Evolutionary conservation across 2,888 invertebrate species (phyloP), one percentile per base, ranked within the genome.

Genomic region (Xestobium rufovillosum): DNA sequence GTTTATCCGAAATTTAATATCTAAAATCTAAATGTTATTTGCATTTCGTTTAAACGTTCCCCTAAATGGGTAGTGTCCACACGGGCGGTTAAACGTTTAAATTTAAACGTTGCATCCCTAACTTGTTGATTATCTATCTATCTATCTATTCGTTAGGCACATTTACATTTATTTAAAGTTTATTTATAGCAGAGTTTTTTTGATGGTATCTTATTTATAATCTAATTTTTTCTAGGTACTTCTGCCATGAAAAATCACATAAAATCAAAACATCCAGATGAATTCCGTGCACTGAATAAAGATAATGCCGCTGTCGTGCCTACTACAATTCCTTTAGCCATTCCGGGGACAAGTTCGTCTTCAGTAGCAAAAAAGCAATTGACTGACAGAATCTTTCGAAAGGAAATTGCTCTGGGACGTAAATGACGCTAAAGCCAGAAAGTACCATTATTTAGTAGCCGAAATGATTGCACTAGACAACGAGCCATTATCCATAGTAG

Each of bases 381-480:
- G 29, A 45, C 42, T 29, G 34, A 9, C 31, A 26, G 41, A 49
- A 48, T 15, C 42, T 9, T 37, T 34, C 19, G 42, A 47, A 43
- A 48, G 34, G 31, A 47, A 47, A 42, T 28, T 45, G 34, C 14
- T 41, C 30, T 49, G 49, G 45, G 50, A 48, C 33, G 39, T 50
- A 11, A 52, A 51, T 39, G 53, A 55, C 32, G 12, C 42, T 3
- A 52, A 51, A 46, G 41, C 52, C 3, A 51, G 42, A 43, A 45
- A 49, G 41, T 51, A 49, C 39, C 47, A 58, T 48, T 55, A 55
- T 45, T 50, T 53, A 37, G 51, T 58, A 31, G 53, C 46, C 12
- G 60, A 57, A 56, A 58, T 55, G 53, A 57, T 58, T 50, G 56
- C 54, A 13, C 6, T 57, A 36, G 55, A 56, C 26, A 57, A 56